These are phyloP conservation scores for Heterochromis multidens DNA, from an alignment of 2,113 vertebrate species.

Conservation along the genomic window DNA sequence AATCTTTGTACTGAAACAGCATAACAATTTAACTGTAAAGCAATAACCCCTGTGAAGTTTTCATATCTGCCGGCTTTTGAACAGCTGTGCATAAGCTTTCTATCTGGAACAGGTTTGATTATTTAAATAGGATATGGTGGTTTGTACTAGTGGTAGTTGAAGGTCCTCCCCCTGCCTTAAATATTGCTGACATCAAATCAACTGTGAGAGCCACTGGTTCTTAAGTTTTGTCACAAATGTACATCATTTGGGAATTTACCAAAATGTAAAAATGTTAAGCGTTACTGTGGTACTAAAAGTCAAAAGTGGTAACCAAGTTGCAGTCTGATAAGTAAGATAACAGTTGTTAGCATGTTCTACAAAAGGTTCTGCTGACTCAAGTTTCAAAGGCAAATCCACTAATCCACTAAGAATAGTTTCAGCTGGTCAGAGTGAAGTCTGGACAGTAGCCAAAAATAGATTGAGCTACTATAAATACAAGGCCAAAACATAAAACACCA, in stretches of 20 bases:
- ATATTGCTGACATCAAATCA: background rate
- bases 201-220: background rate
- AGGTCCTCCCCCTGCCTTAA: background rate
- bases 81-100: background rate
- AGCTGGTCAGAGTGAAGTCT: constrained; percentile 7
- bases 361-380: constrained; percentile 9
- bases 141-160: background rate
- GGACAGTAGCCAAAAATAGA: constrained; percentile 12
- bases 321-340: background rate
- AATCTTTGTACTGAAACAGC: constrained; percentile 4
- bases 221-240: background rate
- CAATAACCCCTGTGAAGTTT: constrained; percentile 14
- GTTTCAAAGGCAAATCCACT: constrained; percentile 40
- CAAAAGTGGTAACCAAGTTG: background rate
- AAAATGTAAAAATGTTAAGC: background rate
- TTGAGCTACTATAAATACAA: background rate
- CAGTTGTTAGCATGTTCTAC: background rate
- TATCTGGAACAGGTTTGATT: background rate
- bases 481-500: background rate
- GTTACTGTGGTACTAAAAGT: background rate
- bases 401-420: constrained; percentile 25
- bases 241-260: background rate
- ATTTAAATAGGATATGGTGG: background rate
- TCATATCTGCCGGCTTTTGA: constrained; percentile 8
- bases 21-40: constrained; percentile 5